Conservation (phyloP, 1,140 invertebrate genomes). For the Trichogramma pretiosum region DNA sequence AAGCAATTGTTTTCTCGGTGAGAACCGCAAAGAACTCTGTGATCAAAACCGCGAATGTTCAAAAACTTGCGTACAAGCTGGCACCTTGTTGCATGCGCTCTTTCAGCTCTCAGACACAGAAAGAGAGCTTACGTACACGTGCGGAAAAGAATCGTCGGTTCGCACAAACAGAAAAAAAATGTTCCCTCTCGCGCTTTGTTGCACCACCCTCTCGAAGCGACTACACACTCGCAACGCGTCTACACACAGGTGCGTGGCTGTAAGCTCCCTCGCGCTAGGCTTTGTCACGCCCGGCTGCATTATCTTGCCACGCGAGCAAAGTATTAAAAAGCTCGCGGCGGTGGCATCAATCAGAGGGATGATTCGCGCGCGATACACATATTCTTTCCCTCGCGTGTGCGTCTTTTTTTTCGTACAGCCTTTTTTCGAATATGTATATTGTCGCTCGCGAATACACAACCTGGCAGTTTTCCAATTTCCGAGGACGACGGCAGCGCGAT, state of each 20-base stretch:
- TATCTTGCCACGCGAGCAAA: too few relatives aligned
- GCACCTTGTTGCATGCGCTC: not conserved
- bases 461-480: conserved; percentile 9
- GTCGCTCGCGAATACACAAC: not conserved
- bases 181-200: too few relatives aligned
- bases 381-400: not conserved
- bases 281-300: conserved; percentile 1
- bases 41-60: too few relatives aligned
- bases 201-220: too few relatives aligned
- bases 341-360: not conserved
- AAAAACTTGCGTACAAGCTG: not conserved
- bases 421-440: too few relatives aligned
- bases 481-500: not conserved
- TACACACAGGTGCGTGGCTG: not conserved
- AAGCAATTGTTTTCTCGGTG: too few relatives aligned
- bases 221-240: too few relatives aligned
- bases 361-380: too few relatives aligned
- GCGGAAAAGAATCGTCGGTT: too few relatives aligned
- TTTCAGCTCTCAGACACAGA: not conserved
- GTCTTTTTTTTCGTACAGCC: not conserved
- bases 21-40: too few relatives aligned
- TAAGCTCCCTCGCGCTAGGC: not conserved
- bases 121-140: not conserved
- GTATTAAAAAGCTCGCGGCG: conserved; percentile 2
- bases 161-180: too few relatives aligned